A percentile compares a stretch with the other conserved stretches of the same genome.
Conservation (phyloP, 2,113 vertebrate genomes). For the Gila orcuttii region DNA sequence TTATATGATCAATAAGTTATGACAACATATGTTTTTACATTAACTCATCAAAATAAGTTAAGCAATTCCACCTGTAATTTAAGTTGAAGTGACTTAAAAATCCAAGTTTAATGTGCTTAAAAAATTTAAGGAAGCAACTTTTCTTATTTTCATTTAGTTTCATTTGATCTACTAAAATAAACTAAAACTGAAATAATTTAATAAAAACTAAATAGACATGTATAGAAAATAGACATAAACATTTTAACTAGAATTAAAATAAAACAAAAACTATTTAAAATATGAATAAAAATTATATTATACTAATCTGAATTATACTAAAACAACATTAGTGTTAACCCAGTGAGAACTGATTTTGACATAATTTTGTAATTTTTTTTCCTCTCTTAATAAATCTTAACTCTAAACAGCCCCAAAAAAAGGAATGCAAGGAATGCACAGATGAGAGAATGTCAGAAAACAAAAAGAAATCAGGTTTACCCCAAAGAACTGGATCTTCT, state of each 20-base stretch:
- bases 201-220: not conserved
- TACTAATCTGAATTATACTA: not conserved
- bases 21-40: no score
- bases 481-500: constrained; percentile 72
- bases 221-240: not conserved
- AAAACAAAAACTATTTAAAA: not conserved
- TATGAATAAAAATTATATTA: not conserved
- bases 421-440: not conserved
- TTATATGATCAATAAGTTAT: no score
- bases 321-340: not conserved
- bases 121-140: no score
- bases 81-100: no score
- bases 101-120: no score
- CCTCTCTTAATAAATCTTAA: not conserved
- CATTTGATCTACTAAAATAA: not conserved
- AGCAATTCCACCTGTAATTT: no score
- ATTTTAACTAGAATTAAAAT: not conserved
- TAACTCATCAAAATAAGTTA: no score
- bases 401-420: not conserved
- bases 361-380: not conserved
- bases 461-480: constrained; percentile 52
- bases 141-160: not conserved
- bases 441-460: not conserved
- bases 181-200: not conserved
- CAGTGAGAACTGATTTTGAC: not conserved